These are phyloP conservation scores for Hypomecis punctinalis DNA, from an alignment of 2,888 invertebrate species.

Conservation along the genomic window DNA sequence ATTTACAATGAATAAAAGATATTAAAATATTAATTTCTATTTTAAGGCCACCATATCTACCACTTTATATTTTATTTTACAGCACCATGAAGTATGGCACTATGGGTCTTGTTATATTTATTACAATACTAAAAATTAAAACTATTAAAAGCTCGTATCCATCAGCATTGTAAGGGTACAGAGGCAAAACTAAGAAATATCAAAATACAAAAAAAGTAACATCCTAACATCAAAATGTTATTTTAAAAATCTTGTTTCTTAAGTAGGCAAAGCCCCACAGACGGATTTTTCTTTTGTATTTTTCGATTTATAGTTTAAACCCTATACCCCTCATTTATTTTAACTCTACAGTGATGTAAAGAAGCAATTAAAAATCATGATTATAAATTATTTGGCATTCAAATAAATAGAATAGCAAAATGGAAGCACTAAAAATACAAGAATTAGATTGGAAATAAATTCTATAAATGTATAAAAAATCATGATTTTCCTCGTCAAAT, in stretches of 20 bases:
- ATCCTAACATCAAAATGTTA: too few relatives aligned
- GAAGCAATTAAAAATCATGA: constrained; percentile 49
- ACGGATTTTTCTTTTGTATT: too few relatives aligned
- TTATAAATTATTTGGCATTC: constrained; percentile 56
- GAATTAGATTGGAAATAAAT: constrained; percentile 46
- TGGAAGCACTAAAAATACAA: constrained; percentile 67
- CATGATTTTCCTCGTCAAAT: constrained; percentile 1
- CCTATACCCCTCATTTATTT: constrained; percentile 29
- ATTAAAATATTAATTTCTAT: constrained; percentile 53
- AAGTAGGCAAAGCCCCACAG: too few relatives aligned
- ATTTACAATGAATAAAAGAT: constrained; percentile 72
- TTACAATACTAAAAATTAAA: constrained; percentile 29
- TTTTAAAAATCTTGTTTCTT: too few relatives aligned
- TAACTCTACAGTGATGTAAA: constrained; percentile 55
- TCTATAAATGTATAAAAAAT: constrained; percentile 39
- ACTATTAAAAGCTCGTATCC: constrained; percentile 48
- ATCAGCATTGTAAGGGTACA: constrained; percentile 33
- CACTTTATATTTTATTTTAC: constrained; percentile 50
- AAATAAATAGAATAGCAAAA: constrained; percentile 49
- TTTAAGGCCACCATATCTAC: constrained; percentile 69
- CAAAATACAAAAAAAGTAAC: too few relatives aligned
- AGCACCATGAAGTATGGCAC: constrained; percentile 65
- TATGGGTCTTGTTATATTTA: constrained; percentile 45
- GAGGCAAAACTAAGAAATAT: too few relatives aligned
- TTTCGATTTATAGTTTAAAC: too few relatives aligned